phyloP scores from a whole-genome alignment of 2,888 invertebrate species.

The Cerastoderma edule region DNA sequence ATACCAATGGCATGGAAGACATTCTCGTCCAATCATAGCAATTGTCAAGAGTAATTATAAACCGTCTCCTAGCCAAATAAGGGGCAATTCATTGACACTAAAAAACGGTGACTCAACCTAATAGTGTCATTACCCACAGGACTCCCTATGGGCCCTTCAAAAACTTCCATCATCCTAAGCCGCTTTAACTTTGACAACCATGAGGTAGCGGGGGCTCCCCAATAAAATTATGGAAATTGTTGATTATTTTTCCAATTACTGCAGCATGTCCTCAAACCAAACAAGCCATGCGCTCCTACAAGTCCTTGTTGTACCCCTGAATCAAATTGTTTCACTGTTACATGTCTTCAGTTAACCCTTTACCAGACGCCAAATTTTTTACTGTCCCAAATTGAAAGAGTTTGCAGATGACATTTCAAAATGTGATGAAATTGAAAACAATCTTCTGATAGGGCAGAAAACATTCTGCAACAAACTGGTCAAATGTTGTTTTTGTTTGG shows the following conservation, averaged over 20 bases:
- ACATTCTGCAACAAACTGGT: too few species aligned
- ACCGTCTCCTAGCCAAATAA: conserved; percentile 12
- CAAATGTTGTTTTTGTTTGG: too few species aligned
- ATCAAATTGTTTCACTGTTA: too few species aligned
- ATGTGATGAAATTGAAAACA: too few species aligned
- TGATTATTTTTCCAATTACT: conserved; percentile 26
- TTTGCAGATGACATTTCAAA: too few species aligned
- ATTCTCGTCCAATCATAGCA: conserved; percentile 29
- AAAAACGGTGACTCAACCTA: conserved; percentile 27
- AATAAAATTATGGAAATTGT: conserved; percentile 23
- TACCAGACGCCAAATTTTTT: too few species aligned
- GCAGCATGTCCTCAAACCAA: conserved; percentile 4
- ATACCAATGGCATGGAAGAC: conserved; percentile 16
- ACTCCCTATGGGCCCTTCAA: conserved; percentile 13
- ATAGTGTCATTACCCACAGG: conserved; percentile 16
- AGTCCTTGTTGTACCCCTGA: too few species aligned
- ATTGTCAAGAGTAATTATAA: conserved; percentile 30
- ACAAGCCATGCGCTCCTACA: too few species aligned
- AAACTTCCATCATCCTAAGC: conserved; percentile 2
- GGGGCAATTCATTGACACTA: conserved; percentile 21
- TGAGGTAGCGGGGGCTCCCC: background rate
- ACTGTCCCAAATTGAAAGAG: too few species aligned
- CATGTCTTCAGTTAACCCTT: too few species aligned
- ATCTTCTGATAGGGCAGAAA: too few species aligned
- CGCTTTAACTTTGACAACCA: conserved; percentile 17